Conservation (phyloP, 2,888 invertebrate genomes). For the Stomorhina lunata region DNA sequence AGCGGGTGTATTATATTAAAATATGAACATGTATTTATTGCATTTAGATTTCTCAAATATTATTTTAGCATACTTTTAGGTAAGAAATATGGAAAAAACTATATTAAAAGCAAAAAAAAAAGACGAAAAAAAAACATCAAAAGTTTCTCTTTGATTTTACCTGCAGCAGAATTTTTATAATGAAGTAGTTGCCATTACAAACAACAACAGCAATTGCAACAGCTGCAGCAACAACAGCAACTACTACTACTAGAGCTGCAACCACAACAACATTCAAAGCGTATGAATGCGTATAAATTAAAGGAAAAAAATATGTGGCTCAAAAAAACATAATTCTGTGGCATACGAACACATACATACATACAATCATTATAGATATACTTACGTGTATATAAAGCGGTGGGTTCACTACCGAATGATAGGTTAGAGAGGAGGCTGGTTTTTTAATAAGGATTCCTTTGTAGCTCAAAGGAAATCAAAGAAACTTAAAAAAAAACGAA, state of each 20-base stretch:
- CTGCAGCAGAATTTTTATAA: conserved; percentile 50
- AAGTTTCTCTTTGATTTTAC: conserved; percentile 56
- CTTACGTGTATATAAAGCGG: background rate
- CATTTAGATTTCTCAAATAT: conserved; percentile 54
- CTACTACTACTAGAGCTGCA: background rate
- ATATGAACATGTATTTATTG: conserved; percentile 8
- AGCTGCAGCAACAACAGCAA: background rate
- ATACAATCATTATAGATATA: background rate
- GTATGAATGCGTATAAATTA: conserved; percentile 55
- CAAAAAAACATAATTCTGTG: no score
- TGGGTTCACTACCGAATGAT: background rate
- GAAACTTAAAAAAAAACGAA: background rate
- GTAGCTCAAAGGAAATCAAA: conserved; percentile 48
- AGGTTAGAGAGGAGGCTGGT: background rate
- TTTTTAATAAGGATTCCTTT: conserved; percentile 41
- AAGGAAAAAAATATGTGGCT: conserved; percentile 43
- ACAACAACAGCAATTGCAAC: background rate
- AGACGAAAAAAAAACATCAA: background rate
- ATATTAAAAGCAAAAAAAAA: conserved; percentile 18
- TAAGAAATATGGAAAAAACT: conserved; percentile 23
- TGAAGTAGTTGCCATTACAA: conserved; percentile 58
- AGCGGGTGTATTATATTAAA: no score
- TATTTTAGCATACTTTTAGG: conserved; percentile 49
- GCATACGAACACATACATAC: background rate
- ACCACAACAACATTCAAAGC: conserved; percentile 38